Conservation (phyloP, 2,888 invertebrate genomes). For the Diadegma fenestrale region DNA sequence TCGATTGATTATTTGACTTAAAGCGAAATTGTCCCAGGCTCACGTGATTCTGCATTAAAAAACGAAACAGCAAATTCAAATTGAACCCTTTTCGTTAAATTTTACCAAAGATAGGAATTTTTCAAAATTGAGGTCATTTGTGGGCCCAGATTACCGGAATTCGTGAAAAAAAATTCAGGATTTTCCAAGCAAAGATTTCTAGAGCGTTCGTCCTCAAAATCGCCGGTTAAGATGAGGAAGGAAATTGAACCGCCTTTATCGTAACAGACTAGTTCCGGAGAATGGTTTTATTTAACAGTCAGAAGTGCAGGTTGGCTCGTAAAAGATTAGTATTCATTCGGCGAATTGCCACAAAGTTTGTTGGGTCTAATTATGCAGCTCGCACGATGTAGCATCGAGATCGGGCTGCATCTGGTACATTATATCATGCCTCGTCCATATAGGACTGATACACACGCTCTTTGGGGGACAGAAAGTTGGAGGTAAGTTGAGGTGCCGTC, state of each 20-base stretch:
- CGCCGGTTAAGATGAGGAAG: neutral
- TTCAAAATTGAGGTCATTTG: no score
- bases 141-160: no score
- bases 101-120: no score
- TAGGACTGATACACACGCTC: constrained; percentile 67
- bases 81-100: no score
- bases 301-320: neutral
- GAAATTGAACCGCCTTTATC: neutral
- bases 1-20: no score
- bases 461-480: constrained; percentile 74
- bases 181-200: no score
- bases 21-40: no score
- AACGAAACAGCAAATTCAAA: no score
- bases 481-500: constrained; percentile 79
- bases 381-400: constrained; percentile 29
- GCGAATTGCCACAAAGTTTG: neutral
- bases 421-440: constrained; percentile 53
- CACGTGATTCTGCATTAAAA: no score
- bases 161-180: no score
- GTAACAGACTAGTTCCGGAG: neutral
- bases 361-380: neutral
- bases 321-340: neutral
- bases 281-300: neutral
- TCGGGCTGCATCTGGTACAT: constrained; percentile 41
- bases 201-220: neutral